phyloP scores from a whole-genome alignment of 2,797 vertebrate species.

The Amblyopsis hoosieri region DNA sequence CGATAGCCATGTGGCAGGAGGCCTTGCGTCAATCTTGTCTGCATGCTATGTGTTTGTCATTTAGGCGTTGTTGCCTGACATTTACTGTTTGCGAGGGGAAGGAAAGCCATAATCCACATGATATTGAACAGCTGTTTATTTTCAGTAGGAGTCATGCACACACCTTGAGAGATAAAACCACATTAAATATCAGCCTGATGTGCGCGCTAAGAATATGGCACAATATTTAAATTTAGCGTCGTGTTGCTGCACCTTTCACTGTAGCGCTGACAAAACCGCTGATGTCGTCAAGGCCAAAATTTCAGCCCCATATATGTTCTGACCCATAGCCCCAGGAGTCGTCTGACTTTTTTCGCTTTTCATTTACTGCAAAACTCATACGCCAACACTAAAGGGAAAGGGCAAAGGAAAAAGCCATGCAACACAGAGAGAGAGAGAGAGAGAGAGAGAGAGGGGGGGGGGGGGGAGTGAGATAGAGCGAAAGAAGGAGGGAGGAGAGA shows the following conservation, averaged over 20 bases:
- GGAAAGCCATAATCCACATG: too few relatives aligned
- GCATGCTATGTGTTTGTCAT: not conserved
- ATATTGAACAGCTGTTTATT: too few relatives aligned
- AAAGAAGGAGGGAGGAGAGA: too few relatives aligned
- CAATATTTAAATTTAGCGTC: not conserved
- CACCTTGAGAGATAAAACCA: too few relatives aligned
- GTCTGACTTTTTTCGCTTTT: conserved; percentile 17
- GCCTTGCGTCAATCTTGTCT: not conserved
- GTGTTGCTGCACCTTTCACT: too few relatives aligned
- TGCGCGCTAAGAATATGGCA: not conserved
- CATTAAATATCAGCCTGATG: not conserved
- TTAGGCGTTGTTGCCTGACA: not conserved
- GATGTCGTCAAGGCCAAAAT: conserved; percentile 31
- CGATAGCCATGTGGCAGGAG: not conserved
- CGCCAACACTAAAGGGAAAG: conserved; percentile 30
- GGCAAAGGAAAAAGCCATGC: conserved; percentile 38
- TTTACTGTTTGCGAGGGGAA: not conserved
- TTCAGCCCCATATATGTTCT: conserved; percentile 29
- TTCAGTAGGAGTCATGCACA: too few relatives aligned
- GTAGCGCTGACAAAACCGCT: conserved; percentile 19
- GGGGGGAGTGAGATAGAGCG: too few relatives aligned
- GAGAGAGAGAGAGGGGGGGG: conserved; percentile 4
- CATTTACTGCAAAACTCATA: conserved; percentile 28
- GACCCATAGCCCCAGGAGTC: conserved; percentile 5
- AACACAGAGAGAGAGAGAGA: conserved; percentile 4